Base-by-base conservation (phyloP, 1,140 invertebrate genomes). In the Lepidurus couesii region DNA sequence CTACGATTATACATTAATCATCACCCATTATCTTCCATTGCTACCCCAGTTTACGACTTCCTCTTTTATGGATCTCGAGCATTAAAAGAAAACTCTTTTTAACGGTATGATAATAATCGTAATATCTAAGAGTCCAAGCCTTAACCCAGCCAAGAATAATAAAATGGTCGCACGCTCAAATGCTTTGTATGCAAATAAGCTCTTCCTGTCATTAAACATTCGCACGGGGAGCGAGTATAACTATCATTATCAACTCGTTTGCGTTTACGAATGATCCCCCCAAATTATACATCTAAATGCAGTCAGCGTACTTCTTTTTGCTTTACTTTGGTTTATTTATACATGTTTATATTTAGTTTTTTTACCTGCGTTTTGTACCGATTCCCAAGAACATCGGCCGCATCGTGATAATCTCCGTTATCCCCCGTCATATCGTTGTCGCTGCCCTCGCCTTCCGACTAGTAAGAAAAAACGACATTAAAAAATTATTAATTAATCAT, bases 131-230 rank as follows among this genome's bases (percentile, higher is more conserved):
- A 13, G 53, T 65, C n/a, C 16, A 65, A 65, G 21, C n/a, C 53
- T 65, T 21, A 65, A 65, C 16, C 16, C 53, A n/a, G 53, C 21
- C 16, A 65, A 65, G 45, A 21, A 65, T n/a, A n/a, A 65, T 65
- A 16, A 65, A 65, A 65, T 65, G 53, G 53, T 65, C 53, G 53
- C 53, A 65, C 53, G 53, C 53, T 65, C 53, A 65, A 65, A 65
- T 65, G 53, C 53, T 65, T 65, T 65, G 53, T 65, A 65, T 65
- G 53, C 53, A 65, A 65, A 65, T 65, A 65, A 65, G 53, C 53
- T 65, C 53, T 65, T 65, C 53, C 53, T 65, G 53, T 65, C 53
- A 65, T 65, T 65, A 65, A 65, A 65, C 53, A 65, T 16, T 65
- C 53, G 53, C 53, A 65, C 53, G 53, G 53, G 53, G 53, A 65